Evolutionary conservation across 2,797 vertebrate genomes (phyloP).

Genomic region (Helarctos malayanus): DNA sequence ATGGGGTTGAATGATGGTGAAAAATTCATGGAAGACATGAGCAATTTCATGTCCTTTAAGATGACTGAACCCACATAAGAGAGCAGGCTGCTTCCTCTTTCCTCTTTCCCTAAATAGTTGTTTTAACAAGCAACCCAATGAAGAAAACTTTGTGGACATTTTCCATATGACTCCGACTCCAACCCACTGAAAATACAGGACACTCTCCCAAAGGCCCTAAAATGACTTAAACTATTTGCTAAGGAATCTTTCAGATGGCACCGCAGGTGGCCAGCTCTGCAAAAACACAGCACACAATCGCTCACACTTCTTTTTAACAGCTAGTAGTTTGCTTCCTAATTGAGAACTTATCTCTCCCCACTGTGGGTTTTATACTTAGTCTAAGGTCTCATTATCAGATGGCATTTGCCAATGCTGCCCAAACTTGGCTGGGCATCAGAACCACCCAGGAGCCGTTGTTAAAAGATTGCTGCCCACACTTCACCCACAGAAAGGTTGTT

Average conservation of each 20-base stretch:
- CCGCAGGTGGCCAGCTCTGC: background rate
- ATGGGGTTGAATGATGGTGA: background rate
- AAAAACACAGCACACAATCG: background rate
- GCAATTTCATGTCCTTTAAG: background rate
- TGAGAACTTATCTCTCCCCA: background rate
- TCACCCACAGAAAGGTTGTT: background rate
- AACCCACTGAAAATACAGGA: background rate
- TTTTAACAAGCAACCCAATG: background rate
- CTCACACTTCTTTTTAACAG: background rate
- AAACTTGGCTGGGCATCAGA: background rate
- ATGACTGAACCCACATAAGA: background rate
- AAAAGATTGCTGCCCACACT: background rate
- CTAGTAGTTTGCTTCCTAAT: background rate
- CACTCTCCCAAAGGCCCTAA: background rate
- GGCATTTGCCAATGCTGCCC: constrained; percentile 44
- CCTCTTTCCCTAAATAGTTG: background rate
- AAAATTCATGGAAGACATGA: background rate
- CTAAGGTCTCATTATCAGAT: background rate
- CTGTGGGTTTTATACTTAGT: background rate
- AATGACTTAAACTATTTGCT: background rate
- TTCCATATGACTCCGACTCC: background rate
- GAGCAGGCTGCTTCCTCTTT: background rate
- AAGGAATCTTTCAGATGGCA: background rate
- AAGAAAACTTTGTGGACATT: constrained; percentile 16
- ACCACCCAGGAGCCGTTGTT: background rate